phyloP scores from a whole-genome alignment of 2,113 vertebrate genomes.

The Forbesichthys agassizii region DNA sequence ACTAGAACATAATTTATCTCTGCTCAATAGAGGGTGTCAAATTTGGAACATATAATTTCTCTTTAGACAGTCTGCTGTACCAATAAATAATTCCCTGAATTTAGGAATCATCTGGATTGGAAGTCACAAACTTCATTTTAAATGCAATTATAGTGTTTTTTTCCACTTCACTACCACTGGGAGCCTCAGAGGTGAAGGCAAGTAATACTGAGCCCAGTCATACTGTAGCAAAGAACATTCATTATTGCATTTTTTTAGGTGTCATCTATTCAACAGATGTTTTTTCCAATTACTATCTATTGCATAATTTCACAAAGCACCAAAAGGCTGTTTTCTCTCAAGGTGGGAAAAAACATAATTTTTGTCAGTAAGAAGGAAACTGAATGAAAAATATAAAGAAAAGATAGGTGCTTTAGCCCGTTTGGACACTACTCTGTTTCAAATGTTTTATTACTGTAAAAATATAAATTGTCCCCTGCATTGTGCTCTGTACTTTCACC shows the following conservation, averaged over 20 bases:
- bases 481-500: no score
- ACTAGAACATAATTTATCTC: constrained; percentile 33
- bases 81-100: constrained; percentile 35
- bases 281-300: background rate
- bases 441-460: no score
- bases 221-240: background rate
- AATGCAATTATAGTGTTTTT: constrained; percentile 39
- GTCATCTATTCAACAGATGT: background rate
- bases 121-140: constrained; percentile 33
- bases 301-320: background rate
- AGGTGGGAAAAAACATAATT: no score
- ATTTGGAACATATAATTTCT: constrained; percentile 45
- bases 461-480: no score
- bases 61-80: background rate
- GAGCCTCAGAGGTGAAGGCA: constrained; percentile 3
- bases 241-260: background rate
- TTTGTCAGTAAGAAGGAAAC: no score
- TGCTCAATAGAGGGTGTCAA: constrained; percentile 23
- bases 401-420: no score
- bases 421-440: no score
- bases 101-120: constrained; percentile 30
- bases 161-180: constrained; percentile 19
- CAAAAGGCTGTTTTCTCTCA: no score
- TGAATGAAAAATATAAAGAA: no score
- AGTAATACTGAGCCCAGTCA: background rate